Conservation (phyloP, 2,113 vertebrate species). For the Halcyon senegalensis region DNA sequence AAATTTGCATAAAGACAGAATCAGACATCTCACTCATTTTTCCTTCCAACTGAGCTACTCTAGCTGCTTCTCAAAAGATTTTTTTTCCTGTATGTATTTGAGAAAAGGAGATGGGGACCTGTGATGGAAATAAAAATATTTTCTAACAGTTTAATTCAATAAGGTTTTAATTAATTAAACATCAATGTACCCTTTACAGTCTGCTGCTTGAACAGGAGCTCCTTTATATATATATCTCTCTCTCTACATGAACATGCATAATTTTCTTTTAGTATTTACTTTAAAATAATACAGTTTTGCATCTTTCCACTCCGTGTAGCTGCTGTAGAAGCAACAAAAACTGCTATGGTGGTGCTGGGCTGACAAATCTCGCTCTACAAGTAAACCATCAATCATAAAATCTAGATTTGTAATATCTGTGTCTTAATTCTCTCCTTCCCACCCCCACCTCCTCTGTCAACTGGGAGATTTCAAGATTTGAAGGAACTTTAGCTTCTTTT, state of each 20-base stretch:
- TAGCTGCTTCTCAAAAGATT: neutral
- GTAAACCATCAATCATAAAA: neutral
- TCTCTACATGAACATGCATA: neutral
- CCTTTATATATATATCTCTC: neutral
- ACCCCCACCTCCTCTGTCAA: neutral
- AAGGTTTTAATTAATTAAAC: neutral
- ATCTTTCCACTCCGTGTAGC: neutral
- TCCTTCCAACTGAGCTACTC: neutral
- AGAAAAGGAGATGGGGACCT: neutral
- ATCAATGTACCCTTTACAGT: neutral
- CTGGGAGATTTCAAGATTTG: neutral
- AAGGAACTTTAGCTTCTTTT: neutral
- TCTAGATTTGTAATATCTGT: neutral
- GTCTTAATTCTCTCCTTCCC: neutral
- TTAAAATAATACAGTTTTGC: neutral
- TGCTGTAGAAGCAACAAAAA: neutral
- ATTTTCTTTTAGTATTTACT: neutral
- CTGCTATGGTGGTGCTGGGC: neutral
- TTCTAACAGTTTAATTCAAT: neutral
- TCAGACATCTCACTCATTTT: neutral
- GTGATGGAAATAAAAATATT: neutral
- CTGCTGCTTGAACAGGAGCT: neutral
- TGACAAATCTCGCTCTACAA: neutral
- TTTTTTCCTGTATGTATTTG: neutral
- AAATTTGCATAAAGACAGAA: neutral